These are phyloP conservation scores for Ecliptopera silaceata DNA, from an alignment of 2,888 invertebrate genomes.

Conservation along the genomic window DNA sequence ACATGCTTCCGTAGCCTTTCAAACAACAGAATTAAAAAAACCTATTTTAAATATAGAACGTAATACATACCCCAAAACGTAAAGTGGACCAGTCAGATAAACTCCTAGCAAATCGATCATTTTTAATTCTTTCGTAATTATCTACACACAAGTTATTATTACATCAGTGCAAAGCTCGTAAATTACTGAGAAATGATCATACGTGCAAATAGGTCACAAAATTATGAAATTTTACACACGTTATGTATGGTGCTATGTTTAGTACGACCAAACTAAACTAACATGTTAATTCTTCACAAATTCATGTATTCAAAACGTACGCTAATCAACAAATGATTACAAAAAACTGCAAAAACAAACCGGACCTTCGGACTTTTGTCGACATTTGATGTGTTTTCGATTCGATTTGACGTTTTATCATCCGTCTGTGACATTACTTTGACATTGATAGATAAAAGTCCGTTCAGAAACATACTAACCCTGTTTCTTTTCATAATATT, in stretches of 20 bases:
- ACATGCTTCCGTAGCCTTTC: too few relatives aligned
- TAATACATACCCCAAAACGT: constrained; percentile 58
- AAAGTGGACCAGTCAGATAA: constrained; percentile 57
- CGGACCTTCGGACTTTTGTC: constrained; percentile 29
- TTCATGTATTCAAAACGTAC: constrained; percentile 5
- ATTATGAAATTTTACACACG: not conserved
- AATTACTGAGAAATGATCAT: not conserved
- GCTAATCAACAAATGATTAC: constrained; percentile 7
- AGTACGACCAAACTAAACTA: constrained; percentile 19
- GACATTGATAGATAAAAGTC: constrained; percentile 2
- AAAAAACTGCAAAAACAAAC: constrained; percentile 14
- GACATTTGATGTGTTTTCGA: constrained; percentile 28
- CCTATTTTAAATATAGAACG: not conserved
- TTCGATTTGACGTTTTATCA: constrained; percentile 5
- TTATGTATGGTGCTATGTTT: constrained; percentile 5
- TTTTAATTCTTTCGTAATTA: constrained; percentile 29
- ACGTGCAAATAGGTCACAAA: constrained; percentile 6
- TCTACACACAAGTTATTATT: constrained; percentile 30
- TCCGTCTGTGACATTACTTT: constrained; percentile 9
- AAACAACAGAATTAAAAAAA: too few relatives aligned
- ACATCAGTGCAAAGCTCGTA: constrained; percentile 12
- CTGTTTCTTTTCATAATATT: too few relatives aligned
- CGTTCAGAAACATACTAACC: not conserved
- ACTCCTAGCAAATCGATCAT: constrained; percentile 56
- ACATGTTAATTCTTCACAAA: constrained; percentile 30